These are phyloP conservation scores for Tridacna crocea DNA, from an alignment of 2,888 invertebrate species.

Conservation along the genomic window DNA sequence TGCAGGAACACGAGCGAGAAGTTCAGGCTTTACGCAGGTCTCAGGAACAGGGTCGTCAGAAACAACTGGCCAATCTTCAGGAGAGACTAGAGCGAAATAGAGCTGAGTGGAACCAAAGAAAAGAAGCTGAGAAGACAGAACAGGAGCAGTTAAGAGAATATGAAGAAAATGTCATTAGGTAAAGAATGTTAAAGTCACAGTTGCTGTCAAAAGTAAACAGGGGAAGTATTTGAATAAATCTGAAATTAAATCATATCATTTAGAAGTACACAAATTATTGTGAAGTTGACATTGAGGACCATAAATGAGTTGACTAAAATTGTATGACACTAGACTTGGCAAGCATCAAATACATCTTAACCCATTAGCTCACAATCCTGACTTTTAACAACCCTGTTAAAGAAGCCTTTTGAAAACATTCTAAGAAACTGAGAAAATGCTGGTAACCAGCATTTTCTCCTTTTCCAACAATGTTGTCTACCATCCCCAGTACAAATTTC, in stretches of 20 bases:
- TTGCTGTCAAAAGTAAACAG: too few species aligned
- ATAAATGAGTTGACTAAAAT: not conserved
- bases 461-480: not conserved
- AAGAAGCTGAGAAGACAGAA: conserved; percentile 77
- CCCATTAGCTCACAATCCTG: not conserved
- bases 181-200: conserved; percentile 28
- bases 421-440: not conserved
- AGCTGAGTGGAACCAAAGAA: conserved; percentile 72
- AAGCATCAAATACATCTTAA: not conserved
- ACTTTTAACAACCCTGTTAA: too few species aligned
- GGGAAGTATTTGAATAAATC: too few species aligned
- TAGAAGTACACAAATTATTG: too few species aligned
- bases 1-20: conserved; percentile 77
- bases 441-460: not conserved
- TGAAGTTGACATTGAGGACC: too few species aligned
- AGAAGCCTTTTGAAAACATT: too few species aligned
- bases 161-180: conserved; percentile 80
- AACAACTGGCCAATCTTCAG: conserved; percentile 75
- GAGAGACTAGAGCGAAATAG: conserved; percentile 73
- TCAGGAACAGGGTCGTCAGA: conserved; percentile 70
- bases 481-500: too few species aligned
- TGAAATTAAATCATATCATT: too few species aligned
- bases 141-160: conserved; percentile 79
- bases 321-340: too few species aligned
- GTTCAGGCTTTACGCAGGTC: conserved; percentile 64